Base-by-base conservation (phyloP, 2,888 invertebrate genomes). In the Chalcosyrphus nemorum region DNA sequence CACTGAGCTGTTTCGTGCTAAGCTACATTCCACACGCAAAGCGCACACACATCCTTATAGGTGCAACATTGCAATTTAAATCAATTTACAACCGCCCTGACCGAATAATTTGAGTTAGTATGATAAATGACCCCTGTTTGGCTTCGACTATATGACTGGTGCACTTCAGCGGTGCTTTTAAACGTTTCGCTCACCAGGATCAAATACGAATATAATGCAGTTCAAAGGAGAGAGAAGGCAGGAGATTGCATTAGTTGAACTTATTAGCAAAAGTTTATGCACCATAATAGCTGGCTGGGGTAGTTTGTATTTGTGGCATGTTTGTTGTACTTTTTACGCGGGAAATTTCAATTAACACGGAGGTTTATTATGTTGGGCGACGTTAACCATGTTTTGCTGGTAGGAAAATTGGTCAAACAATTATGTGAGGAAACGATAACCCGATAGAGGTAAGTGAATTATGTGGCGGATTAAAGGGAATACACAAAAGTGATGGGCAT, bases 51-150 rank as follows among this genome's bases (percentile, higher is more conserved):
- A n/a, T n/a, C n/a, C n/a, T n/a, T n/a, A 41, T 41, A 35, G 63
- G 50, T 65, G 65, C 65, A 50, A 50, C 50, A 65, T 50, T 54
- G 52, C 29, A 32, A 15, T 54, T 54, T 54, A 54, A 54, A 54
- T 54, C 52, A 54, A 54, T 54, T 54, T 54, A 54, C 29, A 29
- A 54, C 52, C 29, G 9, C 32, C 52, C 52, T 15, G 9, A 54
- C 29, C 29, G 29, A 54, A 54, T 54, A 54, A 54, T 54, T 54
- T 54, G 29, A 13, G 52, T 54, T 54, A 29, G 52, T n/a, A 54
- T 54, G 52, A 54, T 54, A 29, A 54, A 54, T 54, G 27, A 15
- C 24, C 13, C n/a, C n/a, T 50, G 50, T 50, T 45, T 45, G 45
- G 15, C 7, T 45, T n/a, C n/a, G 17, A 7, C 29, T 45, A 15